phyloP scores from a whole-genome alignment of 53 echinoderm and acorn worm species.

The Temnopleurus reevesii region DNA sequence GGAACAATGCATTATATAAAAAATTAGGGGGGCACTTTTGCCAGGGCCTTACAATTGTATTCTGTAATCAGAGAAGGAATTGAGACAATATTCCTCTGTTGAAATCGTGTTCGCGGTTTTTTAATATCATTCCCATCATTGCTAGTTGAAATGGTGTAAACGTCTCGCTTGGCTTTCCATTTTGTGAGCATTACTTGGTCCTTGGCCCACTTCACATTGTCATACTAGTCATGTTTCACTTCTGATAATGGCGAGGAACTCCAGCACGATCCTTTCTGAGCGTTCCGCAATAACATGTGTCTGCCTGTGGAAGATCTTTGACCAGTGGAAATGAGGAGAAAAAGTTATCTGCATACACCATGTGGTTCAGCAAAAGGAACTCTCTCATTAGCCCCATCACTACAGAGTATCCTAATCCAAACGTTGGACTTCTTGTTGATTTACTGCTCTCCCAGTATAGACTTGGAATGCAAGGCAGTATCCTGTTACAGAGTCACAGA shows the following conservation, averaged over 20 bases:
- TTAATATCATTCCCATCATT: conserved; percentile 29
- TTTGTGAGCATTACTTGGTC: conserved; percentile 15
- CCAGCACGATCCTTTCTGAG: neutral
- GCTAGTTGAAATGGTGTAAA: conserved; percentile 22
- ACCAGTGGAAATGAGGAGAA: conserved; percentile 6
- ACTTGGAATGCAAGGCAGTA: conserved; percentile 37
- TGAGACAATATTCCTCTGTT: conserved; percentile 26
- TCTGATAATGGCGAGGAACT: conserved; percentile 8
- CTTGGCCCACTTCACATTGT: conserved; percentile 43
- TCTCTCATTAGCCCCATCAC: conserved; percentile 24
- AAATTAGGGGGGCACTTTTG: too few relatives aligned
- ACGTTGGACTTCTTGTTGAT: neutral
- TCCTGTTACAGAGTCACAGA: conserved; percentile 41
- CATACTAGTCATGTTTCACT: neutral
- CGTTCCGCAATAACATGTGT: conserved; percentile 49
- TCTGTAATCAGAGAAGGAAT: conserved; percentile 5
- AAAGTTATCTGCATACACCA: conserved; percentile 53
- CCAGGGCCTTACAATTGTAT: too few relatives aligned
- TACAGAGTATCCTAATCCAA: conserved; percentile 15
- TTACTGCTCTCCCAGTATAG: conserved; percentile 43
- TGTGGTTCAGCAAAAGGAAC: conserved; percentile 12
- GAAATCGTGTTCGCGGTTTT: neutral
- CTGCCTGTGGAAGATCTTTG: conserved; percentile 14
- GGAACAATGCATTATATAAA: too few relatives aligned
- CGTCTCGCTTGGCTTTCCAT: conserved; percentile 45